Percentiles rank a stretch among this genome's conserved stretches.
Conservation (phyloP, 2,888 invertebrate genomes). For the Chalcosyrphus nemorum region DNA sequence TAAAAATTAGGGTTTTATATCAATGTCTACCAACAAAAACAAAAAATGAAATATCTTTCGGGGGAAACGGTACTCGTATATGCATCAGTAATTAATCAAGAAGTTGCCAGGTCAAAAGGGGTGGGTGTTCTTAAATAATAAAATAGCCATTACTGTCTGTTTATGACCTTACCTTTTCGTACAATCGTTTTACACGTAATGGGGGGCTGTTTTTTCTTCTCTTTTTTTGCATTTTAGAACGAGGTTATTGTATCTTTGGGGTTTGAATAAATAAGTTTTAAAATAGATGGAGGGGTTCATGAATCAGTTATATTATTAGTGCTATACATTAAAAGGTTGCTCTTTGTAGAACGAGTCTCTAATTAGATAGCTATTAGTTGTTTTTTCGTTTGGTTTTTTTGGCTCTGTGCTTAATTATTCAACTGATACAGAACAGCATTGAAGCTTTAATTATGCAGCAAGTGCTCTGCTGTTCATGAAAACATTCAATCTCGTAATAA, state of each 20-base stretch:
- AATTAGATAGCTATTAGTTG: too few species aligned
- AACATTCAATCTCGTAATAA: too few species aligned
- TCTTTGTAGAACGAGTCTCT: too few species aligned
- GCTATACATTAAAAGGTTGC: background rate
- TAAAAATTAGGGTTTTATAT: conserved; percentile 16
- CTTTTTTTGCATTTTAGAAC: conserved; percentile 1
- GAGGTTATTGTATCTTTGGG: conserved; percentile 10
- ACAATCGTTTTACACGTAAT: conserved; percentile 52
- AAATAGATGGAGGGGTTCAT: conserved; percentile 7
- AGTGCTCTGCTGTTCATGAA: too few species aligned
- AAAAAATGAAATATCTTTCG: conserved; percentile 8
- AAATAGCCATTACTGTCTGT: conserved; percentile 52
- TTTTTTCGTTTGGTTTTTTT: too few species aligned
- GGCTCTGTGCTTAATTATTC: too few species aligned
- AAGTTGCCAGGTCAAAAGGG: conserved; percentile 27
- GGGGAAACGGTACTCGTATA: conserved; percentile 23
- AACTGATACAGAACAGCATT: too few species aligned
- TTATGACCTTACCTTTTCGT: conserved; percentile 45
- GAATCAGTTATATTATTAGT: conserved; percentile 31
- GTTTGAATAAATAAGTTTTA: conserved; percentile 26
- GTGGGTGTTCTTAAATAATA: conserved; percentile 59
- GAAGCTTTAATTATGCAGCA: too few species aligned
- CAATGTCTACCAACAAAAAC: background rate
- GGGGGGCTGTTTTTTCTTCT: background rate
- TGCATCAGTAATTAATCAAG: conserved; percentile 65